Base-by-base conservation (phyloP, 2,888 invertebrate genomes). In the Callimorpha dominula region DNA sequence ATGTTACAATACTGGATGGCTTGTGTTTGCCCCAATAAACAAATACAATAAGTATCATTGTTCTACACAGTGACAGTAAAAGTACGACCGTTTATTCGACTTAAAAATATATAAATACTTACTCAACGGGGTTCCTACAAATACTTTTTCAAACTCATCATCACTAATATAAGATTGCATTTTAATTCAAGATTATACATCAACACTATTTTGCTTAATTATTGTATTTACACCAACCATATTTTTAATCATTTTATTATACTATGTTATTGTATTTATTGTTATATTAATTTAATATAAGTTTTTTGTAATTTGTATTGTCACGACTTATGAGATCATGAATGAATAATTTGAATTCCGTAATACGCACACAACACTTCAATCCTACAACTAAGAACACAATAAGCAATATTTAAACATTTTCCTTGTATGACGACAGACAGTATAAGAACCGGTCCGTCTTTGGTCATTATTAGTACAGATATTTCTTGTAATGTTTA, bases 381-480 rank as follows among this genome's bases (percentile, higher is more conserved):
- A 68, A n/a, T 68, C 52, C 57, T 43, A 57, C 15, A 49, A 17
- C 31, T 11, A 11, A 68, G n/a, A n/a, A n/a, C 20, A 68, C 46
- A 46, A 31, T 46, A 68, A 31, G 60, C 20, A 42, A 14, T 67
- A 54, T 54, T n/a, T 17, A 17, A 43, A 5, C 5, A 60, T 43
- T 68, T 68, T 68, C 68, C 68, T 68, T 46, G 68, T 68, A 54
- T 68, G 67, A 68, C 60, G 68, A 20, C 60, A 3, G 17, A n/a
- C 3, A 46, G n/a, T 20, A n/a, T n/a, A 43, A 20, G 42, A 66
- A 68, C 68, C 68, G 49, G 68, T 68, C 68, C 2, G n/a, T 42
- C 42, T 67, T 54, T 42, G 54, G n/a, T 43, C n/a, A 20, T 54
- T 49, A 43, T 14, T 20, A 31, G 6, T 43, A 11, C 11, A 60